These are phyloP conservation scores for Setophaga kirtlandii DNA, from an alignment of 2,113 vertebrate genomes.

Conservation along the genomic window DNA sequence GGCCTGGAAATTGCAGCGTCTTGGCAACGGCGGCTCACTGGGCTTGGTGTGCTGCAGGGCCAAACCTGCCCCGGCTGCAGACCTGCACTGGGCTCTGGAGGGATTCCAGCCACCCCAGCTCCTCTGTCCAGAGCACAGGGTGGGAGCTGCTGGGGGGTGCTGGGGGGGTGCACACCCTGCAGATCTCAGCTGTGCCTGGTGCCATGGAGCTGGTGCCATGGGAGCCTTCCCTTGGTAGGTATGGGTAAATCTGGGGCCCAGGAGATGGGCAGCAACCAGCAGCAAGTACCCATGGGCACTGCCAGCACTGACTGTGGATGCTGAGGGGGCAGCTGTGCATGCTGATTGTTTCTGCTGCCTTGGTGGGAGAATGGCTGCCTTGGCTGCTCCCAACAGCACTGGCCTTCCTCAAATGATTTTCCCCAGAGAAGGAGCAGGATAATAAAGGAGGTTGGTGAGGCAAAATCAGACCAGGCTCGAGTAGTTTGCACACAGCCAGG, in stretches of 20 bases:
- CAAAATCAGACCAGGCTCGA: background rate
- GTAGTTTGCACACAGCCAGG: background rate
- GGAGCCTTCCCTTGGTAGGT: background rate
- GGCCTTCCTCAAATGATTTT: background rate
- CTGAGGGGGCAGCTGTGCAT: background rate
- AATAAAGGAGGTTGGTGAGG: background rate
- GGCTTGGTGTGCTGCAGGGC: background rate
- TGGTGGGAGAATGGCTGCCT: background rate
- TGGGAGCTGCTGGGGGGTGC: background rate
- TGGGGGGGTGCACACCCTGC: background rate
- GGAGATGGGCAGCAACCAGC: background rate
- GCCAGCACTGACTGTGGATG: background rate
- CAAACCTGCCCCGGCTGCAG: background rate
- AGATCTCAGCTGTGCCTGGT: background rate
- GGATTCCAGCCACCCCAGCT: background rate
- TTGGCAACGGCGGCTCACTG: background rate
- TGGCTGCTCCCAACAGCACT: background rate
- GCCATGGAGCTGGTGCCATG: background rate
- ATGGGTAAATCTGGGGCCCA: background rate
- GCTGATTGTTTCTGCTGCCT: background rate
- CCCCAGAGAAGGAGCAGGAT: background rate
- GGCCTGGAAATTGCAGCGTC: slow-evolving; percentile 20
- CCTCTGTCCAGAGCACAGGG: background rate
- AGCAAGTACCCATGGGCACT: background rate
- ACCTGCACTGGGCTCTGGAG: background rate